A percentile compares a stretch with the other conserved stretches of the same genome.
Evolutionary conservation across 1,140 invertebrate genomes (phyloP).

Genomic region (Tenebrio molitor): DNA sequence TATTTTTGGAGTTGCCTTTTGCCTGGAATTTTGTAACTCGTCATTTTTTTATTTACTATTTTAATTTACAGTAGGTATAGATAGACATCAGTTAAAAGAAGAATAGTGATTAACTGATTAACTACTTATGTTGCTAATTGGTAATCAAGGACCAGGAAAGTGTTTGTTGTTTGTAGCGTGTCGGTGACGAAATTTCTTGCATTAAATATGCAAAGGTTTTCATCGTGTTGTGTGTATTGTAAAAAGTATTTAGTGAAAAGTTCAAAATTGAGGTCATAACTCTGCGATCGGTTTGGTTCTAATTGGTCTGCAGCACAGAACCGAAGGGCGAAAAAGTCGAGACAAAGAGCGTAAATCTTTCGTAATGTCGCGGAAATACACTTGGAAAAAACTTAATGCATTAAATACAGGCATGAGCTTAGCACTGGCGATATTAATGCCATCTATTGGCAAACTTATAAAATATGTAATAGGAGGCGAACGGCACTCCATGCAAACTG

Average conservation of each 20-base stretch:
- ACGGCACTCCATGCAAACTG: slow-evolving; percentile 55
- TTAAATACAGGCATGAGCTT: slow-evolving; percentile 37
- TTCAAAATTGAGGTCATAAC: slow-evolving; percentile 35
- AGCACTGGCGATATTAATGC: slow-evolving; percentile 56
- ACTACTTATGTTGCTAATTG: too few relatives aligned
- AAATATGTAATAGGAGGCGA: slow-evolving; percentile 60
- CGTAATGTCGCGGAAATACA: slow-evolving; percentile 41
- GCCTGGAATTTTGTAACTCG: too few relatives aligned
- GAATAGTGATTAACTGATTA: too few relatives aligned
- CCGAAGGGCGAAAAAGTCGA: slow-evolving; percentile 40
- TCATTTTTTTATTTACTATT: too few relatives aligned
- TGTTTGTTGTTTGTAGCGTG: too few relatives aligned
- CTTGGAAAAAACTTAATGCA: slow-evolving; percentile 48
- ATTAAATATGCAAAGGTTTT: too few relatives aligned
- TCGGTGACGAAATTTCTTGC: too few relatives aligned
- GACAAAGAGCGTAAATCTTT: slow-evolving; percentile 40
- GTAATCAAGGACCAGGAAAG: too few relatives aligned
- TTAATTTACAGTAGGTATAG: too few relatives aligned
- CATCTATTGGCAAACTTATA: slow-evolving; percentile 60
- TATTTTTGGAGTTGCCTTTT: too few relatives aligned
- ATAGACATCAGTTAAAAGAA: too few relatives aligned
- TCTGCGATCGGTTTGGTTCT: slow-evolving; percentile 13
- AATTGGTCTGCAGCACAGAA: slow-evolving; percentile 29
- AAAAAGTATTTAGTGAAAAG: slow-evolving; percentile 5
- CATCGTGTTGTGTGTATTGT: slow-evolving; percentile 1